Evolutionary conservation across 2,888 invertebrate genomes (phyloP).

Genomic region (Amphipoea oculea): DNA sequence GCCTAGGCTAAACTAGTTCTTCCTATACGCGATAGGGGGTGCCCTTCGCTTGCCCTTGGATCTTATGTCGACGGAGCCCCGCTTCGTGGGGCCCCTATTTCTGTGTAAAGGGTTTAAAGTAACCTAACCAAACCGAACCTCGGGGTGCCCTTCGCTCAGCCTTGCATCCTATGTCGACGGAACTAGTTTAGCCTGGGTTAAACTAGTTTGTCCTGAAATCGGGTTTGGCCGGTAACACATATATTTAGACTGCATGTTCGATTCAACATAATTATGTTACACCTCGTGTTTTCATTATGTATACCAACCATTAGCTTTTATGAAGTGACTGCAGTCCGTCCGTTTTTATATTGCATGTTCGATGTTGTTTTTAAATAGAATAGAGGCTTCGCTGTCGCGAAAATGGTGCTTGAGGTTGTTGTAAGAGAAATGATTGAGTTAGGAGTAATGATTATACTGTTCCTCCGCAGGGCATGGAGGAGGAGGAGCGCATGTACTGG

Average conservation of each 20-base stretch:
- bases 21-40: too few relatives aligned
- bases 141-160: too few relatives aligned
- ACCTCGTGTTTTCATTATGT: neutral
- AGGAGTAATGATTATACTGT: neutral
- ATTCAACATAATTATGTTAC: neutral
- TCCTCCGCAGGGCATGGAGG: constrained; percentile 91
- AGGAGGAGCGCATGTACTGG: constrained; percentile 96
- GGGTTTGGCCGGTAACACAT: too few relatives aligned
- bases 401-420: neutral
- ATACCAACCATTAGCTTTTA: neutral
- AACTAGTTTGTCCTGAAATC: too few relatives aligned
- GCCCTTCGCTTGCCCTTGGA: too few relatives aligned
- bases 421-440: neutral
- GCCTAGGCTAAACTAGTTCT: too few relatives aligned
- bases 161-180: too few relatives aligned
- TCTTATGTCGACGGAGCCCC: too few relatives aligned
- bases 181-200: too few relatives aligned
- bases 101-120: too few relatives aligned
- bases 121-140: too few relatives aligned
- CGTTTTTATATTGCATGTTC: constrained; percentile 18
- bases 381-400: neutral
- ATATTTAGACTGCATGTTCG: neutral
- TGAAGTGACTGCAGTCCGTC: neutral
- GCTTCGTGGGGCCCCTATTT: too few relatives aligned
- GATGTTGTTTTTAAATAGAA: neutral